Evolutionary conservation across 2,113 vertebrate genomes (phyloP), one percentile per base, ranked within the genome.

Genomic region (Mirounga angustirostris): DNA sequence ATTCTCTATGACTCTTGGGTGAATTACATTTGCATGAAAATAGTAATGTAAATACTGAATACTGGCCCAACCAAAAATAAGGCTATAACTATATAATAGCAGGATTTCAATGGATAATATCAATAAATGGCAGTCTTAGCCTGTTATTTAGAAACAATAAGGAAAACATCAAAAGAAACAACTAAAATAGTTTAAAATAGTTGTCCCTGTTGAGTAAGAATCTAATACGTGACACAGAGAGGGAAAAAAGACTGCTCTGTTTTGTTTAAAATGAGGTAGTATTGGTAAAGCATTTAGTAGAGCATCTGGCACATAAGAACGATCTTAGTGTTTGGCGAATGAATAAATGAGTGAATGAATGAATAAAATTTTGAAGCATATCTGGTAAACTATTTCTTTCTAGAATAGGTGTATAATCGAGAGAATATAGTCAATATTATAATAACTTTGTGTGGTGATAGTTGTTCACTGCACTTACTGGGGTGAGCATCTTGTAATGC

Each of bases 201-300:
- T 73, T 76, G 36, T 56, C 14, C 26, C 0, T 43, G 3, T 59
- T 30, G 36, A 89, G 50, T 81, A 90, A 97, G 40, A 95, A 86
- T 61, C 74, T 80, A 30, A 30, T 74, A 30, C 5, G 9, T 85
- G 40, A 81, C n/a, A 5, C 3, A 46, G 4, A 61, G 7, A 84
- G 7, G n/a, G 22, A 30, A 67, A 56, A 69, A 54, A 56, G 76
- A 24, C 26, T n/a, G 40, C 40, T 67, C 4, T 82, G 36, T 50
- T 94, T 89, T 89, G 28, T 82, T 96, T 81, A 61, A 94, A 88
- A 79, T 78, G 24, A 65, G 28, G 24, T 33, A 79, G 33, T 63
- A 78, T 52, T 87, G 40, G 16, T 88, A 61, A 88, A 89, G 19
- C 93, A 86, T 76, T 93, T 82, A 74, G 73, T 67, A 90, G 58